Conservation (phyloP, 2,888 invertebrate genomes). For the Drosophila monieri region DNA sequence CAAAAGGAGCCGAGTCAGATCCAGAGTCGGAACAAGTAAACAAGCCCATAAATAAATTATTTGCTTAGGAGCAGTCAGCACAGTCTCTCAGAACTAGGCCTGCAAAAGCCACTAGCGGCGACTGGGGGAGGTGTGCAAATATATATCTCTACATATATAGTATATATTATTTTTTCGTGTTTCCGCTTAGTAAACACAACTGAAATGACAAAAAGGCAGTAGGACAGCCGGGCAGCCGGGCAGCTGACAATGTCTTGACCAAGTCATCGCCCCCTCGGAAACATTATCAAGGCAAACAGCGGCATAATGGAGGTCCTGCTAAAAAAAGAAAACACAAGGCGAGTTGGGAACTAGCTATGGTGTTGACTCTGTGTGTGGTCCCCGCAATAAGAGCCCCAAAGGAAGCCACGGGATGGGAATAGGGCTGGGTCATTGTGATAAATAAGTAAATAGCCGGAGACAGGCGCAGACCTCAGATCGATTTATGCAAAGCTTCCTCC, state of each 20-base stretch:
- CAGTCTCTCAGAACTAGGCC: slow-evolving; percentile 27
- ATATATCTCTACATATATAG: background rate
- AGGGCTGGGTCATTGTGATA: slow-evolving; percentile 73
- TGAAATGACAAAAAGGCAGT: slow-evolving; percentile 76
- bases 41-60: slow-evolving; percentile 78
- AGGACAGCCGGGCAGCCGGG: slow-evolving; percentile 1
- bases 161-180: slow-evolving; percentile 32
- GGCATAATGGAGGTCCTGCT: slow-evolving; percentile 69
- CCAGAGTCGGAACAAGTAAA: slow-evolving; percentile 57
- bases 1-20: slow-evolving; percentile 28
- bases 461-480: slow-evolving; percentile 52
- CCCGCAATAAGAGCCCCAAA: slow-evolving; percentile 46
- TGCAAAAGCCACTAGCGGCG: slow-evolving; percentile 14
- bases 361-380: slow-evolving; percentile 57
- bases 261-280: slow-evolving; percentile 32
- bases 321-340: slow-evolving; percentile 13
- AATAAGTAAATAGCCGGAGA: slow-evolving; percentile 61
- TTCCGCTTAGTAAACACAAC: slow-evolving; percentile 78
- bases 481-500: slow-evolving; percentile 42
- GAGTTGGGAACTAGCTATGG: slow-evolving; percentile 63
- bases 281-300: slow-evolving; percentile 75
- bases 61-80: slow-evolving; percentile 48
- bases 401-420: slow-evolving; percentile 52
- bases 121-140: slow-evolving; percentile 44
- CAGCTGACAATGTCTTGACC: slow-evolving; percentile 37